Evolutionary conservation across 2,113 vertebrate genomes (phyloP), one percentile per base, ranked within the genome.

Genomic region (Tragelaphus scriptus): DNA sequence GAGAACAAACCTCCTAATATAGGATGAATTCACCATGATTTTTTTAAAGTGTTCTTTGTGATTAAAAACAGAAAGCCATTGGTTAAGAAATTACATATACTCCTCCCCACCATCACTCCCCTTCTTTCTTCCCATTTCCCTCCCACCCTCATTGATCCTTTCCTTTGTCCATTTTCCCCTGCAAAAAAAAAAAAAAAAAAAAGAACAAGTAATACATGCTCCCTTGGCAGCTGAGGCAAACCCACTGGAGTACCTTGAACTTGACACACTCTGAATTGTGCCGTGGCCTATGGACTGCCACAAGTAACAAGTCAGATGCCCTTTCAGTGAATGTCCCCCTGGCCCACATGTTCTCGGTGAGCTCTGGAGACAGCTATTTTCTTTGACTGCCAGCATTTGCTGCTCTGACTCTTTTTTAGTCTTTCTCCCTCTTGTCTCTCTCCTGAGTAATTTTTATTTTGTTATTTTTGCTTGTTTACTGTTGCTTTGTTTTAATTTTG

Each of bases 201-300:
- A n/a, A 58, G 58, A 40, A 4, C 36, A 17, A 4, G 15, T 36
- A 56, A 49, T 56, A 47, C 19, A 36, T 30, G 21, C 26, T 79
- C 75, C 13, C 36, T 56, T 32, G 77, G 77, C 25, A 56, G 55
- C 55, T 26, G 59, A 82, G 36, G 55, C 32, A 36, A 56, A 56
- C 56, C 14, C 71, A 9, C 10, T 14, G 9, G 5, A 36, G 12
- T 23, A 30, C 16, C 28, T 30, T 55, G 25, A 71, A 58, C 14
- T 16, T 13, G 49, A 30, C 17, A 2, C 2, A 2, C 10, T 30
- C 56, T 65, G 65, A 80, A 26, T 79, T 79, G 79, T 77, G 84
- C 85, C 9, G 0, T 2, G 25, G 25, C 17, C 47, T 7, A 6
- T 5, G 8, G 30, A 65, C 8, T 85, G 16, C 56, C 2, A 3